Conservation (phyloP, 2,797 vertebrate species). For the Ceryle rudis region DNA sequence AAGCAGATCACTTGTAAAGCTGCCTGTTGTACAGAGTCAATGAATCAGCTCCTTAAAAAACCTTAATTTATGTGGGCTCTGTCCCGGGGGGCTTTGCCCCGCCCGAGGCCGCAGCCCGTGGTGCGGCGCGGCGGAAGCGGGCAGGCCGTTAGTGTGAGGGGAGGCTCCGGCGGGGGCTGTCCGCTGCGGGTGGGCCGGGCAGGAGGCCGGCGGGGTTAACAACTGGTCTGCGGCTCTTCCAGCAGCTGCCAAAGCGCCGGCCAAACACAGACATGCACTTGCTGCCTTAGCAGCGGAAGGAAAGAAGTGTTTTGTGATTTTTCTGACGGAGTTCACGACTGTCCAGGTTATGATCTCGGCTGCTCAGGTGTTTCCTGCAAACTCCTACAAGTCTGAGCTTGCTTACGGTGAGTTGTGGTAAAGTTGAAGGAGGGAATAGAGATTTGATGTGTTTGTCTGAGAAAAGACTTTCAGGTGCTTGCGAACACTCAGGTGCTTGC, state of each 20-base stretch:
- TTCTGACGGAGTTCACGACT: accelerated
- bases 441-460: accelerated
- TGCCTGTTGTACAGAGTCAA: too few species aligned
- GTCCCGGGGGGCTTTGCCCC: too few species aligned
- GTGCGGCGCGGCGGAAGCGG: too few species aligned
- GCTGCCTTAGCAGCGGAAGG: neutral
- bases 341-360: neutral
- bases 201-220: neutral
- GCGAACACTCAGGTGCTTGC: accelerated
- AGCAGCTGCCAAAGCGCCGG: neutral
- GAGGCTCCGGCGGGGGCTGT: neutral
- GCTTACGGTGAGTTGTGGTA: accelerated
- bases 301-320: neutral
- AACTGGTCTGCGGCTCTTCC: accelerated
- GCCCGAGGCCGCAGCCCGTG: neutral
- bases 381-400: accelerated
- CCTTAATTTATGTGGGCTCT: too few species aligned
- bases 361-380: too few species aligned
- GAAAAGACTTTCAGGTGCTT: neutral
- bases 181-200: neutral
- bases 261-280: accelerated
- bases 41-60: too few species aligned
- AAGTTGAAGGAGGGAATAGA: accelerated
- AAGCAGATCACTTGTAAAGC: too few species aligned
- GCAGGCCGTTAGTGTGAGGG: neutral